phyloP scores from a whole-genome alignment of 2,888 invertebrate species.

The Kuschelorhynchus macadamiae region DNA sequence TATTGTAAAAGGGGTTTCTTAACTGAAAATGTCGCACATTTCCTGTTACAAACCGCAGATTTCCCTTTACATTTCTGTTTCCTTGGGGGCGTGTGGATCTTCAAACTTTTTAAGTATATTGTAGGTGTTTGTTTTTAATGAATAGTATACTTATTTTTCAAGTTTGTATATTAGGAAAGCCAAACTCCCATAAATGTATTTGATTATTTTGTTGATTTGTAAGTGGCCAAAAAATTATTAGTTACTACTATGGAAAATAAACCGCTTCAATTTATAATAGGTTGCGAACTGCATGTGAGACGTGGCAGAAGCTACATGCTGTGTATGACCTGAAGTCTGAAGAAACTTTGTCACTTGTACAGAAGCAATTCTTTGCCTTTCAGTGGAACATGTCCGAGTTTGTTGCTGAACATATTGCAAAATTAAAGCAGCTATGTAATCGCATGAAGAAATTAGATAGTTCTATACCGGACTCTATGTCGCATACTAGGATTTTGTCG shows the following conservation, averaged over 20 bases:
- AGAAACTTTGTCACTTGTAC: slow-evolving; percentile 27
- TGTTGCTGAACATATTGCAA: slow-evolving; percentile 44
- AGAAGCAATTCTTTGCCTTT: slow-evolving; percentile 54
- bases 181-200: too few relatives aligned
- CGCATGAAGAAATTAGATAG: slow-evolving; percentile 50
- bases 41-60: too few relatives aligned
- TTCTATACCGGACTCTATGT: slow-evolving; percentile 46
- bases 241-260: slow-evolving; percentile 50
- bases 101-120: too few relatives aligned
- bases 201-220: too few relatives aligned
- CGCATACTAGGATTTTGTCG: slow-evolving; percentile 48
- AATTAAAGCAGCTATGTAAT: slow-evolving; percentile 46
- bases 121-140: too few relatives aligned
- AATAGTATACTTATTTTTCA: too few relatives aligned
- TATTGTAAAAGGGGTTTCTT: too few relatives aligned
- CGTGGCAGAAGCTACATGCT: slow-evolving; percentile 52
- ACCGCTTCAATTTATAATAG: slow-evolving; percentile 49
- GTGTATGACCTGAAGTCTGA: slow-evolving; percentile 51
- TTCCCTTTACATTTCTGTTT: too few relatives aligned
- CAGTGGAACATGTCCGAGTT: slow-evolving; percentile 38
- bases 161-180: too few relatives aligned
- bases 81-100: too few relatives aligned
- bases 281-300: slow-evolving; percentile 43
- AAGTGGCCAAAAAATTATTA: slow-evolving; percentile 49
- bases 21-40: too few relatives aligned